Evolutionary conservation across 1,140 invertebrate genomes (phyloP), one percentile per base, ranked within the genome.

Genomic region (Papilio glaucus): DNA sequence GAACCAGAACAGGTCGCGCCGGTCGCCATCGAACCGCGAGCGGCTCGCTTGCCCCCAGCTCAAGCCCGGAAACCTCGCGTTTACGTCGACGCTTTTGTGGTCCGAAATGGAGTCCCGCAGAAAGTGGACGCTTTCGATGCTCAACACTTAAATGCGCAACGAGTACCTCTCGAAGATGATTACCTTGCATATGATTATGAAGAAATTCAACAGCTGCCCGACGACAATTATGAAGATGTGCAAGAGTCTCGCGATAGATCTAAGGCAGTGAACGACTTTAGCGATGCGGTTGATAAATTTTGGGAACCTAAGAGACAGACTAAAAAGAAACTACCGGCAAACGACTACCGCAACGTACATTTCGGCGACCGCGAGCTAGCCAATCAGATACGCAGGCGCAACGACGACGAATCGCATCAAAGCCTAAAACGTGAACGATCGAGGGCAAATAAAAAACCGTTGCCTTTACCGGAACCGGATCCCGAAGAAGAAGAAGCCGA

Each of bases 81-180:
- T 8, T 93, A 88, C 73, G 87, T 93, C 15, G 92, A 93, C 63
- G 93, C 93, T 5, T 93, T 92, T 68, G 88, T 93, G 5, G 87
- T 93, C 4, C 82, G 86, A n/a, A 85, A 90, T 71, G 93, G 93
- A 7, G 85, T 90, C 6, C 79, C 87, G 4, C 88, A 87, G 29
- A 82, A 86, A 61, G 84, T 93, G 10, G 80, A 87, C 68, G 85
- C 93, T 0, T 77, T 92, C 9, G 92, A 94, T 57, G 93, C 90
- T 0, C 85, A 86, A 42, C 79, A 83, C 29, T 77, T 90, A 38
- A 77, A 90, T 71, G 63, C 79, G 4, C 85, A 79, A 24, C 75
- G 73, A 21, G 77, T 78, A 9, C 74, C 67, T 7, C 82, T 76
- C 29, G 87, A 85, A 26, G 86, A 88, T n/a, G 89, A 91, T 41